Evolutionary conservation across 30 jellyfish, hydroid and myxozoan genomes (phyloP).

Genomic region (Aurelia aurita complex sp. Pacific): DNA sequence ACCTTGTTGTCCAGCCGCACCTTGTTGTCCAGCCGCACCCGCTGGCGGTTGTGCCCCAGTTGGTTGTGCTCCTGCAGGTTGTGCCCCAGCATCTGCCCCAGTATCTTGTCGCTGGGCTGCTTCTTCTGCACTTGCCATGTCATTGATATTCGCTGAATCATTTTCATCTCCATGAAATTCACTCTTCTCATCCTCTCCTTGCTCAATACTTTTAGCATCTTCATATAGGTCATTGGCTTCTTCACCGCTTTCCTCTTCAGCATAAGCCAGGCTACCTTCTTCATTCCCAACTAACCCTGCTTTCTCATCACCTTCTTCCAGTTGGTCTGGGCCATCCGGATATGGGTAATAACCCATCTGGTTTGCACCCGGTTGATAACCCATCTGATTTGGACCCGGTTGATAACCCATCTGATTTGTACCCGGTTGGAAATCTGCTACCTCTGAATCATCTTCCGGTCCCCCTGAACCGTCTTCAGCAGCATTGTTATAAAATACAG

Average conservation of each 20-base stretch:
- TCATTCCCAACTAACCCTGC: neutral
- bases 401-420: neutral
- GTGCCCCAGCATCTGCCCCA: constrained; percentile 27
- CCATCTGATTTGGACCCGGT: too few species aligned
- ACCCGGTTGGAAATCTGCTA: constrained; percentile 8
- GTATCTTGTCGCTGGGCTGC: constrained; percentile 37
- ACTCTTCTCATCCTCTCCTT: constrained; percentile 27
- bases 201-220: constrained; percentile 41
- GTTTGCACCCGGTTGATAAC: too few species aligned
- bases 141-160: constrained; percentile 36
- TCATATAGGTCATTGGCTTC: constrained; percentile 36
- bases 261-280: constrained; percentile 19
- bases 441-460: constrained; percentile 27
- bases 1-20: neutral
- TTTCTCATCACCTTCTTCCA: constrained; percentile 7
- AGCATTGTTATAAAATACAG: constrained; percentile 50
- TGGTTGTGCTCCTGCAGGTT: constrained; percentile 34
- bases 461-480: constrained; percentile 55
- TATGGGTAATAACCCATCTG: too few species aligned
- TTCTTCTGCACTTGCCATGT: constrained; percentile 30
- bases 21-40: neutral
- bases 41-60: constrained; percentile 12
- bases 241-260: constrained; percentile 32
- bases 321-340: neutral
- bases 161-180: constrained; percentile 1